Evolutionary conservation across 2,113 vertebrate genomes (phyloP).

Genomic region (Daubentonia madagascariensis): DNA sequence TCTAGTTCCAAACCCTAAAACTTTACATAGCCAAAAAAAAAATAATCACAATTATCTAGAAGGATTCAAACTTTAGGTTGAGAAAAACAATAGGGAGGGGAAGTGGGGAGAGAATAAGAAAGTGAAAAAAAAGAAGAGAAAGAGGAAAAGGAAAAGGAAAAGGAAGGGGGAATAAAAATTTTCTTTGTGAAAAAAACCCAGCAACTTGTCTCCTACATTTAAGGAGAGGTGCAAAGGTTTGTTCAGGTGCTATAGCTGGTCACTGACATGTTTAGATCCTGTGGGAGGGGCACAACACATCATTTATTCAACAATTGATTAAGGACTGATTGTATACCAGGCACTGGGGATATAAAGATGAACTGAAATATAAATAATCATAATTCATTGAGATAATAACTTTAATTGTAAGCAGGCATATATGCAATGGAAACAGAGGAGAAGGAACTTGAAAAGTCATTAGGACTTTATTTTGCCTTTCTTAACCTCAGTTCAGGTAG

Average conservation of each 20-base stretch:
- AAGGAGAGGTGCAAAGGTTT: background rate
- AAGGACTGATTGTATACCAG: background rate
- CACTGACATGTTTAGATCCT: background rate
- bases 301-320: background rate
- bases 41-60: background rate
- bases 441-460: background rate
- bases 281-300: background rate
- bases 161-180: background rate
- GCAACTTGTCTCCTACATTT: background rate
- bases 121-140: background rate
- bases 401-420: background rate
- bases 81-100: background rate
- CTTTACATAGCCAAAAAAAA: background rate
- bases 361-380: background rate
- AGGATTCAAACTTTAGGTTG: background rate
- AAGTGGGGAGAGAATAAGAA: background rate
- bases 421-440: background rate
- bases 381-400: background rate
- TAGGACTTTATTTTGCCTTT: background rate
- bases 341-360: background rate
- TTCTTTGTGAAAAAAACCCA: background rate
- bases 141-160: background rate
- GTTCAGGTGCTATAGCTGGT: background rate
- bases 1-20: slow-evolving; percentile 47
- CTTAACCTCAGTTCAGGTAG: background rate